Evolutionary conservation across 1,140 invertebrate genomes (phyloP), one percentile per base, ranked within the genome.

Genomic region (Tenebrio molitor): DNA sequence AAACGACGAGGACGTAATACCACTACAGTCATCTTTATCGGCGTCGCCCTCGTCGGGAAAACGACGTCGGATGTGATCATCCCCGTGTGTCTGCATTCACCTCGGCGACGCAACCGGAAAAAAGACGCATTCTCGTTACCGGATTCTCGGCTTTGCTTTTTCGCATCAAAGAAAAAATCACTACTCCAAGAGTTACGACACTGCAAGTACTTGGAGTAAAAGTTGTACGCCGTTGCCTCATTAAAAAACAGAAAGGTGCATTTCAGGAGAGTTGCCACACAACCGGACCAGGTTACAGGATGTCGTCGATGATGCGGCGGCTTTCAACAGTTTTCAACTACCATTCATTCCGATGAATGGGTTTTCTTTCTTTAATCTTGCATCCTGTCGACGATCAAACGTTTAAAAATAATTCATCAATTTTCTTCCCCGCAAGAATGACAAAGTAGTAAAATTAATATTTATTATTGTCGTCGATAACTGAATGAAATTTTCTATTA

Each of bases 401-500:
- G n/a, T n/a, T n/a, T n/a, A n/a, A n/a, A n/a, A n/a, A n/a, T n/a
- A n/a, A 39, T n/a, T 39, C 36, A 39, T 4, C 5, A 21, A 50
- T n/a, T 29, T 58, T 25, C 12, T n/a, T n/a, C 29, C 23, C n/a
- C 15, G 50, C 21, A 29, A 58, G n/a, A 58, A 58, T 25, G 21
- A 29, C 21, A 5, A 7, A 58, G 50, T 14, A 58, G 10, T 29
- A 12, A 25, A 19, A 58, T 58, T 58, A 58, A 58, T 58, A 58
- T 58, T 58, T 58, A 58, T 58, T 58, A 58, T 58, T 58, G 50
- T 29, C 23, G n/a, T 15, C 25, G 3, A 25, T 14, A 23, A 50
- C 50, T 58, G 50, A 58, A 58, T 58, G 50, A 58, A 58, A 58
- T 19, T 58, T 58, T 58, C 50, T 58, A 58, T 58, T 58, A 58